A percentile compares a stretch with the other conserved stretches of the same genome.
These are phyloP conservation scores for Myotis daubentonii DNA, from an alignment of 2,797 vertebrate species.

Conservation along the genomic window DNA sequence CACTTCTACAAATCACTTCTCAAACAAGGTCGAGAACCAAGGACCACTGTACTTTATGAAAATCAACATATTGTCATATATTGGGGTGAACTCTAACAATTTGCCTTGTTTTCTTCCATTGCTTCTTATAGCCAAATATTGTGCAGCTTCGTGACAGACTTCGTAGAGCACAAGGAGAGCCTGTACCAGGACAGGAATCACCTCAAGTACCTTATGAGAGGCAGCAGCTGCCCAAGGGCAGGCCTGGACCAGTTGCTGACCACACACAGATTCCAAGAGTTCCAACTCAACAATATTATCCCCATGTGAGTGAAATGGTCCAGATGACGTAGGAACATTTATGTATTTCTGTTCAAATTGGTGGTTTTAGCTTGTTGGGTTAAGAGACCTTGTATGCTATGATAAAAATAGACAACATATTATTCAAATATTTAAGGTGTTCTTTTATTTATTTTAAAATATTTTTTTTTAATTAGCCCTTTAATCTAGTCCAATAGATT, in stretches of 20 bases:
- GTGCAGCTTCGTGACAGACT: conserved; percentile 93
- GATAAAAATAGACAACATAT: background rate
- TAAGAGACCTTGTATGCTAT: background rate
- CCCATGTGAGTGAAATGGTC: conserved; percentile 82
- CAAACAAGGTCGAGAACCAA: background rate
- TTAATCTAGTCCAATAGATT: background rate
- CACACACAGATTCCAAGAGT: conserved; percentile 85
- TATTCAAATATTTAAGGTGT: conserved; percentile 22
- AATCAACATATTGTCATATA: background rate
- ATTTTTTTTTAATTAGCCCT: background rate
- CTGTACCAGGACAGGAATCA: conserved; percentile 69
- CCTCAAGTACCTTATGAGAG: conserved; percentile 67
- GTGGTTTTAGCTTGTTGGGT: background rate
- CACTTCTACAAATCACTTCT: background rate
- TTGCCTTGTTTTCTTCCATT: conserved; percentile 33
- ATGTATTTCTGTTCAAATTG: background rate
- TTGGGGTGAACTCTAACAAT: background rate
- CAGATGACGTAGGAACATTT: background rate
- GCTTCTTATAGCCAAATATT: conserved; percentile 86
- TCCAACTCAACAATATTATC: conserved; percentile 86
- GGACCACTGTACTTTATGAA: background rate
- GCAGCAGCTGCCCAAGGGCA: conserved; percentile 78
- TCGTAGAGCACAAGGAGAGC: conserved; percentile 90
- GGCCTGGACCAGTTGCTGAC: conserved; percentile 78
- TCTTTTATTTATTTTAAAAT: background rate